phyloP scores from a whole-genome alignment of 2,113 vertebrate genomes.

The Tyto alba region DNA sequence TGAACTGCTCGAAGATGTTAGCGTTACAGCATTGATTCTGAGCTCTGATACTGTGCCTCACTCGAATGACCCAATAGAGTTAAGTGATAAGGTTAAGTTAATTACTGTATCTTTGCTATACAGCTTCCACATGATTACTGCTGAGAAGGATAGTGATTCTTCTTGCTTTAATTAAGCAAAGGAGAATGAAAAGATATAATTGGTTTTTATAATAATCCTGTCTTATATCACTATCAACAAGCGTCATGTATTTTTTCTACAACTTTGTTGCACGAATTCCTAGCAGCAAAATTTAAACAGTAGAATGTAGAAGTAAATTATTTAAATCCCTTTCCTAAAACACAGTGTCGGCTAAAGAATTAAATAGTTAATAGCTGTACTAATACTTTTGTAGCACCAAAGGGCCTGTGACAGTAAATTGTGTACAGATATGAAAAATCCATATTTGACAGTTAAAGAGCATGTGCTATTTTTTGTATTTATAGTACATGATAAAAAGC shows the following conservation, averaged over 20 bases:
- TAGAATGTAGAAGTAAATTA: constrained; percentile 29
- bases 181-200: constrained; percentile 86
- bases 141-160: constrained; percentile 81
- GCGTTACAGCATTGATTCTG: constrained; percentile 59
- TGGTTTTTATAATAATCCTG: constrained; percentile 78
- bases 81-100: constrained; percentile 92
- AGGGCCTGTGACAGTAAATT: constrained; percentile 4
- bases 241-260: constrained; percentile 35
- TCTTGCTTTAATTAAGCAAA: constrained; percentile 94
- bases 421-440: background rate
- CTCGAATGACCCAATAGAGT: constrained; percentile 84
- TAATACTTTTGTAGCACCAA: constrained; percentile 11
- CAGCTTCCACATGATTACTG: constrained; percentile 86
- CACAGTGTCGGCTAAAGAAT: constrained; percentile 37
- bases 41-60: constrained; percentile 77
- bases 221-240: constrained; percentile 64
- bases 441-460: background rate
- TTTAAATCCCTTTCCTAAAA: constrained; percentile 10
- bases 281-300: constrained; percentile 38
- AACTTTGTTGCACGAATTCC: constrained; percentile 48
- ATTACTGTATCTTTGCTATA: constrained; percentile 86
- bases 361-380: constrained; percentile 41
- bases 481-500: background rate
- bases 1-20: constrained; percentile 30
- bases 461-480: background rate